A percentile compares a stretch with the other conserved stretches of the same genome.
These are phyloP conservation scores for Cygnus buccinator DNA, from an alignment of 2,113 vertebrate genomes.

Conservation along the genomic window DNA sequence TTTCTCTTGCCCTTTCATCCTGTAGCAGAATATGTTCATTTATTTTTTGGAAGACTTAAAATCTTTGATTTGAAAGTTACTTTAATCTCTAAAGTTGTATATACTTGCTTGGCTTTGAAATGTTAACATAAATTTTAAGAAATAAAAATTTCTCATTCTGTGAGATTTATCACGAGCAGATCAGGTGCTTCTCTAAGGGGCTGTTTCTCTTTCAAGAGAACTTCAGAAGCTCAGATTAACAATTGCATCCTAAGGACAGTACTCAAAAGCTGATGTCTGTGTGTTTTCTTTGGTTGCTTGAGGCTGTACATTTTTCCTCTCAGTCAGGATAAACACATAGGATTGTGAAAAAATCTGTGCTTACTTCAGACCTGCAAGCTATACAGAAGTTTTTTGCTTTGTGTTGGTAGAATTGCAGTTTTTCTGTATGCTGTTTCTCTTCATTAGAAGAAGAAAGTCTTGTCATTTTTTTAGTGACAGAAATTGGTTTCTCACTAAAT, in stretches of 20 bases:
- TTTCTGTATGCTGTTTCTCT: not conserved
- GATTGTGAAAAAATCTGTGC: not conserved
- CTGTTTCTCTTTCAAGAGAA: conserved; percentile 14
- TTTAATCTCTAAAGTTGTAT: not conserved
- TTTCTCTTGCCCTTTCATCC: not conserved
- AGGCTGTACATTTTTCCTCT: not conserved
- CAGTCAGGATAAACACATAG: not conserved
- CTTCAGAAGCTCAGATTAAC: conserved; percentile 23
- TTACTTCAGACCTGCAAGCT: not conserved
- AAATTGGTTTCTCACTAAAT: not conserved
- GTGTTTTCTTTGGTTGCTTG: not conserved
- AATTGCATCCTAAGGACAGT: not conserved
- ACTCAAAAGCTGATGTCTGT: not conserved
- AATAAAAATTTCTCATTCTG: not conserved
- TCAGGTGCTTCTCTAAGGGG: conserved; percentile 10
- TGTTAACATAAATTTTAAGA: not conserved
- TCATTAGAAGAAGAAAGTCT: not conserved
- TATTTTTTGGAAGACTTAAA: not conserved
- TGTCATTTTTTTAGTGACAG: not conserved
- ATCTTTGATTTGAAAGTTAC: not conserved
- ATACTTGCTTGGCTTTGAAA: conserved; percentile 6
- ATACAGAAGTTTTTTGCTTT: not conserved
- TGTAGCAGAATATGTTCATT: not conserved
- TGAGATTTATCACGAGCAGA: not conserved
- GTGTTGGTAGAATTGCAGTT: not conserved